phyloP scores from a whole-genome alignment of 2,113 vertebrate species.

The Lamprologus tigripictilis region DNA sequence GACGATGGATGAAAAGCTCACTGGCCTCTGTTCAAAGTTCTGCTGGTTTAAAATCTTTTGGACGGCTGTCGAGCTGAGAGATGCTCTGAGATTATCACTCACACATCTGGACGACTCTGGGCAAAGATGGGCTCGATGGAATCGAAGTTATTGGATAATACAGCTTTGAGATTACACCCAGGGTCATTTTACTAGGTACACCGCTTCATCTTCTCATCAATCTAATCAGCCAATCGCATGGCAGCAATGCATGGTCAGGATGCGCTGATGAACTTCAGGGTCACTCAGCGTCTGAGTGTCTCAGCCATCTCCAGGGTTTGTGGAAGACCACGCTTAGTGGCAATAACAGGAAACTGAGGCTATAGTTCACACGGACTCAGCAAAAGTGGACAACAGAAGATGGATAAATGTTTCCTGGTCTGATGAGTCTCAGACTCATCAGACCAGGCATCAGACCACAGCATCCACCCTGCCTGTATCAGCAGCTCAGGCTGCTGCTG shows the following conservation, averaged over 20 bases:
- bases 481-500: neutral
- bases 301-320: neutral
- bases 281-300: accelerated
- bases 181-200: neutral
- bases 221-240: neutral
- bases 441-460: no score
- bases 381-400: neutral
- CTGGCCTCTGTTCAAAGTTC: neutral
- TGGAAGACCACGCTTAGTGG: neutral
- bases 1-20: neutral
- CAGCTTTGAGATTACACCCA: neutral
- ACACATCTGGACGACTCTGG: neutral
- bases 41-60: neutral
- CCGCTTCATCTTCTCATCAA: neutral
- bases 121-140: neutral
- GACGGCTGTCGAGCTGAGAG: neutral
- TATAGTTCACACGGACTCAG: neutral
- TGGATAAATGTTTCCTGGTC: neutral
- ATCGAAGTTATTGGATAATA: neutral
- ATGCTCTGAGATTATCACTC: neutral
- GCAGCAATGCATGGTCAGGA: neutral
- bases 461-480: neutral
- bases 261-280: neutral
- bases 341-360: neutral
- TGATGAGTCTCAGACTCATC: neutral